These are phyloP conservation scores for zebrafish (Danio rerio) DNA, from an alignment of 2,113 vertebrate genomes.

Conservation along the genomic window GRCz12tu NC_133189.1:43658501-43659000, in stretches of 20 bases:
- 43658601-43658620: not conserved
- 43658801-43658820: not conserved
- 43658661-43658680: not conserved
- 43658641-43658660: not conserved
- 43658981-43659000: not conserved
- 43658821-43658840: not conserved
- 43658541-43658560: not conserved
- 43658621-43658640: not conserved
- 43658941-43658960: not conserved
- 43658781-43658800: not conserved
- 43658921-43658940: conserved; percentile 20
- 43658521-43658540: not conserved
- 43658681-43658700: not conserved
- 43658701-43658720: not conserved
- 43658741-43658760: not conserved
- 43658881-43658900: not conserved
- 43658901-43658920: conserved; percentile 1
- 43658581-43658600: not conserved
- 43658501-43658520: too few relatives aligned
- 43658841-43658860: not conserved
- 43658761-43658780: not conserved
- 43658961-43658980: not conserved
- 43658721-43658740: not conserved
- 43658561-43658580: not conserved
- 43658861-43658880: not conserved